A percentile compares a stretch with the other conserved stretches of the same genome.
Conservation (phyloP, 2,113 vertebrate species). For the Bettongia penicillata region DNA sequence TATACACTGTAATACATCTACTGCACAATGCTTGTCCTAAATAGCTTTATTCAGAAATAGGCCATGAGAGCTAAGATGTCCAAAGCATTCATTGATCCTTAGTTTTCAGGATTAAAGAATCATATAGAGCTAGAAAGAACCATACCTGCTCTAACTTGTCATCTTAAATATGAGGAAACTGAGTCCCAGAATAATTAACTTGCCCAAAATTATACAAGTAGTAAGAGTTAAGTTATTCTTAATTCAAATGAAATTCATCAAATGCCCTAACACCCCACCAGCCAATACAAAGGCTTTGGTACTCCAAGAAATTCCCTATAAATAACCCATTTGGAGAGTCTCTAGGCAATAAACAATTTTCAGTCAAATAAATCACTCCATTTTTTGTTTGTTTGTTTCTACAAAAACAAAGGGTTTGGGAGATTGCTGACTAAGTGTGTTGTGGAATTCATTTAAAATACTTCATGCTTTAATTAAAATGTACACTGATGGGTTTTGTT, state of each 20-base stretch:
- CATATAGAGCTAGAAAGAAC: not conserved
- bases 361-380: constrained; percentile 68
- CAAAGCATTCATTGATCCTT: not conserved
- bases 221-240: not conserved
- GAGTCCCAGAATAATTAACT: not conserved
- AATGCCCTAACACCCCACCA: not conserved
- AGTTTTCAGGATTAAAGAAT: not conserved
- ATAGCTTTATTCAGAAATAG: not conserved
- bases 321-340: constrained; percentile 17
- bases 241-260: constrained; percentile 47
- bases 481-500: constrained; percentile 71
- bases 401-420: constrained; percentile 58
- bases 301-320: constrained; percentile 46
- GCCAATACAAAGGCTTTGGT: constrained; percentile 20
- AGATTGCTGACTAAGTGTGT: constrained; percentile 80
- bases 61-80: not conserved
- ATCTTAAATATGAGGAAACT: not conserved
- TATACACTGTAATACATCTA: not conserved
- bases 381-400: constrained; percentile 55
- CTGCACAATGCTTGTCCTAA: not conserved
- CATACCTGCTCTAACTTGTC: not conserved
- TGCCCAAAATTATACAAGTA: not conserved
- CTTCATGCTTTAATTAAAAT: constrained; percentile 81
- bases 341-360: constrained; percentile 51
- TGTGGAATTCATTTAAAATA: constrained; percentile 70